Percentiles rank a stretch among this genome's conserved stretches.
Evolutionary conservation across 2,113 vertebrate species (phyloP).

Genomic region (Dissostichus mawsoni): DNA sequence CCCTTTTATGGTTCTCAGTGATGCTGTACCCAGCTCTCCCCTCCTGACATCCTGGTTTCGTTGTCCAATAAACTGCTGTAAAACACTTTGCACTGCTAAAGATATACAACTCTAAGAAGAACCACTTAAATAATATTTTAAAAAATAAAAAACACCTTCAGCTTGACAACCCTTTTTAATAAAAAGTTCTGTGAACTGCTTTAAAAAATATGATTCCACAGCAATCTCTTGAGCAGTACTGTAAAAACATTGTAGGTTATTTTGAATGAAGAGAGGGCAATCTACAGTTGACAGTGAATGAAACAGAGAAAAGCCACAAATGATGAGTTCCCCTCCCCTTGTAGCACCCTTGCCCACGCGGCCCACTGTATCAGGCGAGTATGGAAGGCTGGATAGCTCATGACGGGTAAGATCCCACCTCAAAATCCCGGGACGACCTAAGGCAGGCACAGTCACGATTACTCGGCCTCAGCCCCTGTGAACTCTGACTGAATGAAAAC

Average conservation of each 20-base stretch:
- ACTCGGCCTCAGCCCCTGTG: slow-evolving; percentile 77
- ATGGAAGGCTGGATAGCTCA: slow-evolving; percentile 93
- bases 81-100: slow-evolving; percentile 25
- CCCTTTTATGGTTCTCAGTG: slow-evolving; percentile 43
- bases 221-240: slow-evolving; percentile 51
- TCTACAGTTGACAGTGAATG: slow-evolving; percentile 52
- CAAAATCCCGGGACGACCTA: slow-evolving; percentile 89
- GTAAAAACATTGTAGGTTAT: slow-evolving; percentile 37
- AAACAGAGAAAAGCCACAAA: slow-evolving; percentile 52
- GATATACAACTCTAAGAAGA: background rate
- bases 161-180: background rate
- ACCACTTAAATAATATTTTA: background rate
- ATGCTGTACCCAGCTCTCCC: slow-evolving; percentile 65
- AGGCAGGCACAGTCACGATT: slow-evolving; percentile 94
- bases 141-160: background rate
- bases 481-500: slow-evolving; percentile 48
- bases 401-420: slow-evolving; percentile 95
- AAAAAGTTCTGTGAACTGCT: slow-evolving; percentile 18
- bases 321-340: slow-evolving; percentile 67
- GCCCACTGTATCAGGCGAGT: slow-evolving; percentile 78
- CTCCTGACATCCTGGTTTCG: slow-evolving; percentile 48
- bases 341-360: slow-evolving; percentile 54
- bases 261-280: slow-evolving; percentile 35
- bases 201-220: background rate
- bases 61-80: slow-evolving; percentile 32